Conservation (phyloP, 1,140 invertebrate species). For the Homalodisca vitripennis region DNA sequence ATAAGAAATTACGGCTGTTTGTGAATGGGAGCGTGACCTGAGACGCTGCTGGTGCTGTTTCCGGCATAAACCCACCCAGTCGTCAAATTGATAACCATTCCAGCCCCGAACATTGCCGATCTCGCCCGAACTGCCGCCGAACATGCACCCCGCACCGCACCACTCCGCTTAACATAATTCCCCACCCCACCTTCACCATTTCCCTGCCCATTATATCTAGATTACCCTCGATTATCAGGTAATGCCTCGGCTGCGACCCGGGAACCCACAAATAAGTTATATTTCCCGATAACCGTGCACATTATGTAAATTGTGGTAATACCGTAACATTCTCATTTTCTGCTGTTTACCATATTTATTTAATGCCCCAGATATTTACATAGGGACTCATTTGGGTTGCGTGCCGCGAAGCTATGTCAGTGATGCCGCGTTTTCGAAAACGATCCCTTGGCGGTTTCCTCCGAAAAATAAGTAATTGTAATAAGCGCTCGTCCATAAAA, state of each 20-base stretch:
- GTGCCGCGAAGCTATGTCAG: no score
- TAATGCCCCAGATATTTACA: no score
- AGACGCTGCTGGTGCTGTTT: no score
- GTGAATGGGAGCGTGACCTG: no score
- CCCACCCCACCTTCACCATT: not conserved
- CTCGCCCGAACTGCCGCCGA: not conserved
- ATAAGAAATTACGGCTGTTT: not conserved
- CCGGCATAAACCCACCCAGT: not conserved
- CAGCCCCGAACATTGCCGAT: no score
- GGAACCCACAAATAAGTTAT: not conserved
- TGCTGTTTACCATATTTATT: no score
- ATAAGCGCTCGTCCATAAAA: no score
- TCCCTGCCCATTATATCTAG: not conserved
- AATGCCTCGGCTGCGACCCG: not conserved
- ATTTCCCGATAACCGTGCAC: not conserved
- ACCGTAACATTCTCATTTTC: no score
- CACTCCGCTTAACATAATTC: not conserved
- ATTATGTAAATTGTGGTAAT: conserved; percentile 13
- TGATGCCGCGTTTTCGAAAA: no score
- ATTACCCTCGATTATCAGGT: not conserved
- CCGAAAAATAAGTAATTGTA: no score
- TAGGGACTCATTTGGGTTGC: no score
- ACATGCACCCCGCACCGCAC: not conserved
- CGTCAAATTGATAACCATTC: conserved; percentile 13
- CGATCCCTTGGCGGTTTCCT: no score